Evolutionary conservation across 2,888 invertebrate genomes (phyloP).

Genomic region (Callyntrura guangdongensis): DNA sequence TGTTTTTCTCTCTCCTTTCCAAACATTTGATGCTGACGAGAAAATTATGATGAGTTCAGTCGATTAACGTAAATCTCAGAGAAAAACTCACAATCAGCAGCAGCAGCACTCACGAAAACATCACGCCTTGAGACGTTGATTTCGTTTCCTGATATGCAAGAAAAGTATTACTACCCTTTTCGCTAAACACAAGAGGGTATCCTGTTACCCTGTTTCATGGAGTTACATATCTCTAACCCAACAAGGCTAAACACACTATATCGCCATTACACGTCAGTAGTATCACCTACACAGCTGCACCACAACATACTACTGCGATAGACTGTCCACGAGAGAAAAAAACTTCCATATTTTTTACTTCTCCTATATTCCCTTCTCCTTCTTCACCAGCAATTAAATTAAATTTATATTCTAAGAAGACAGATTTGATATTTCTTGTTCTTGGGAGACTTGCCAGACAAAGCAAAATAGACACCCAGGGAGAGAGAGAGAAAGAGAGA

Average conservation of each 20-base stretch:
- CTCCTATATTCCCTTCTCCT: conserved; percentile 17
- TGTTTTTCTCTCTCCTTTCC: neutral
- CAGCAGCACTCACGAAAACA: neutral
- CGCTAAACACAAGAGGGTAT: conserved; percentile 49
- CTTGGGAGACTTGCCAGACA: conserved; percentile 51
- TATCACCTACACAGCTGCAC: conserved; percentile 1
- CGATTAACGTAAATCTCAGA: conserved; percentile 57
- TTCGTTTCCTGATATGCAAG: conserved; percentile 20
- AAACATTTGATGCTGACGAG: neutral
- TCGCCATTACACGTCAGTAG: neutral
- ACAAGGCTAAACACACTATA: neutral
- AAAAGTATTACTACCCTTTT: neutral
- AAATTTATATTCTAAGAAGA: conserved; percentile 56
- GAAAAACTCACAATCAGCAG: neutral
- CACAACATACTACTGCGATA: neutral
- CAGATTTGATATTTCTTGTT: conserved; percentile 35
- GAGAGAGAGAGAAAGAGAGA: too few relatives aligned
- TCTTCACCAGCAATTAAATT: conserved; percentile 59
- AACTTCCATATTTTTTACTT: neutral
- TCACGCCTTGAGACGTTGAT: neutral
- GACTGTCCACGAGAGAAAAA: conserved; percentile 7
- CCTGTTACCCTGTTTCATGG: conserved; percentile 28
- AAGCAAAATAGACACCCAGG: neutral
- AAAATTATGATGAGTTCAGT: conserved; percentile 57
- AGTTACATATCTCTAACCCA: neutral